Conservation (phyloP, 2,888 invertebrate genomes). For the Idaea biselata region DNA sequence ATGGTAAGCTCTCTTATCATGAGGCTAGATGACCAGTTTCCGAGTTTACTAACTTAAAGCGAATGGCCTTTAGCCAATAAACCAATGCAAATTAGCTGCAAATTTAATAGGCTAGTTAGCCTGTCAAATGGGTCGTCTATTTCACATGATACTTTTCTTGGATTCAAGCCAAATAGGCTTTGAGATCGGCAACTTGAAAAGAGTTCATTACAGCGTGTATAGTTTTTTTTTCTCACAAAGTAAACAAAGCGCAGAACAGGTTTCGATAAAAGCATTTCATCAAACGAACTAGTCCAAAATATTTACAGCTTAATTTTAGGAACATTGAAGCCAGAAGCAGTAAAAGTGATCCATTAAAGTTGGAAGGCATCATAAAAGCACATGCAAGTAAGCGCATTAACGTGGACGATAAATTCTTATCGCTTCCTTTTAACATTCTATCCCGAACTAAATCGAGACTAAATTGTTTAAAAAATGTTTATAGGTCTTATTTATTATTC, state of each 20-base stretch:
- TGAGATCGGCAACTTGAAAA: too few species aligned
- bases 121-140: too few species aligned
- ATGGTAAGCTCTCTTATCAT: too few species aligned
- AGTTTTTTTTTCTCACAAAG: not conserved
- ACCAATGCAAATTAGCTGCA: too few species aligned
- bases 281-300: not conserved
- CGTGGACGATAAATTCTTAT: conserved; percentile 43
- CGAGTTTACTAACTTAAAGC: too few species aligned
- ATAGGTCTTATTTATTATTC: not conserved
- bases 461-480: conserved; percentile 10
- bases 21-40: too few species aligned
- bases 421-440: conserved; percentile 38
- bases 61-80: too few species aligned
- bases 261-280: not conserved
- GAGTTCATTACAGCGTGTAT: not conserved
- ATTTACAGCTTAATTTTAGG: conserved; percentile 1
- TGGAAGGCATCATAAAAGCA: conserved; percentile 33
- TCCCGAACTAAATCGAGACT: conserved; percentile 18
- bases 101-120: too few species aligned
- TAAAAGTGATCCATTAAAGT: conserved; percentile 38
- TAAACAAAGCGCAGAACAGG: not conserved
- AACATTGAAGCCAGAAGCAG: conserved; percentile 8
- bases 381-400: conserved; percentile 29
- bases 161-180: too few species aligned
- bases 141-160: too few species aligned